Percentiles rank a stretch among this genome's conserved stretches.
phyloP scores from a whole-genome alignment of 2,113 vertebrate genomes.

The Actinemys pallida region DNA sequence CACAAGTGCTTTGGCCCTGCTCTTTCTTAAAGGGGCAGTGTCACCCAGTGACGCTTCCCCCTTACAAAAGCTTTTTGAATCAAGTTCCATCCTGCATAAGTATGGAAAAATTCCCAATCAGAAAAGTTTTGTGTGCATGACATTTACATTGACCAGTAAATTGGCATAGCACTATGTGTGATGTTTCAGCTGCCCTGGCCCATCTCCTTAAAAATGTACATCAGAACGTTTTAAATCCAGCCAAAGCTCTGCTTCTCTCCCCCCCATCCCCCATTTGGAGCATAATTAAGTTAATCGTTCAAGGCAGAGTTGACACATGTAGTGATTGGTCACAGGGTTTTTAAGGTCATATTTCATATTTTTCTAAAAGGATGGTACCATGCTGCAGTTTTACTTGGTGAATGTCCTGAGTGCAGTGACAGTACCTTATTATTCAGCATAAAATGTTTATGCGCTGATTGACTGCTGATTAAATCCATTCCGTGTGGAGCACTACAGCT shows the following conservation, averaged over 20 bases:
- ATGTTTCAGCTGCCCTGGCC: slow-evolving; percentile 28
- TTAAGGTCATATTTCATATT: slow-evolving; percentile 30
- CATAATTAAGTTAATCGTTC: slow-evolving; percentile 72
- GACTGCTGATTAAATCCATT: slow-evolving; percentile 48
- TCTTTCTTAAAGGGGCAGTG: not conserved
- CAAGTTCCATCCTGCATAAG: slow-evolving; percentile 17
- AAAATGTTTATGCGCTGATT: slow-evolving; percentile 34
- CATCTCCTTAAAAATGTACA: slow-evolving; percentile 51
- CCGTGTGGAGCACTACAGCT: not conserved
- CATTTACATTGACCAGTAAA: slow-evolving; percentile 14
- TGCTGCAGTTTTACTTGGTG: slow-evolving; percentile 15
- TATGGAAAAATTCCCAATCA: not conserved
- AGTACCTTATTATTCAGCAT: slow-evolving; percentile 53
- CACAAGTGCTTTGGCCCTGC: not conserved
- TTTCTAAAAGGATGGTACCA: slow-evolving; percentile 34
- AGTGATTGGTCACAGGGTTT: slow-evolving; percentile 61
- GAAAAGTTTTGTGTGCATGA: not conserved
- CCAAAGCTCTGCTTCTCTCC: slow-evolving; percentile 6
- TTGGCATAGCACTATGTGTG: slow-evolving; percentile 30
- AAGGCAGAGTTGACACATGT: slow-evolving; percentile 58
- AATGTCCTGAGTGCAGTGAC: slow-evolving; percentile 14
- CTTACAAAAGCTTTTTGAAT: slow-evolving; percentile 14
- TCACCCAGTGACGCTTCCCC: not conserved
- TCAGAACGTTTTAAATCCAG: slow-evolving; percentile 65
- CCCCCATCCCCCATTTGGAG: not conserved